Evolutionary conservation across 2,888 invertebrate genomes (phyloP), one percentile per base, ranked within the genome.

Genomic region (Entomobrya multifasciata): DNA sequence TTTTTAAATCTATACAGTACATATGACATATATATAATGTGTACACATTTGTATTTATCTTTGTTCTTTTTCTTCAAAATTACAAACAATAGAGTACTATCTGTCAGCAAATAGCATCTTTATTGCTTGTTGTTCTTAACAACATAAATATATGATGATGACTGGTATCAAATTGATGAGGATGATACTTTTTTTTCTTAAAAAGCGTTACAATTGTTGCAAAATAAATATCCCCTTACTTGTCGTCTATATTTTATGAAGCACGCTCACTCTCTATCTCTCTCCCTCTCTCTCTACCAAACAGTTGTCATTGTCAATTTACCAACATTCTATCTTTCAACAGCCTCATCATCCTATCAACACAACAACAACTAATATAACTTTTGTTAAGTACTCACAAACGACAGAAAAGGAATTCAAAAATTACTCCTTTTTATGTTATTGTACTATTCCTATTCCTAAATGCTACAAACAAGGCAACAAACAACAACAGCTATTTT

Each of bases 331-430:
- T 30, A 79, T 79, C 79, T 65, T 79, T 79, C 79, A 77, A 44
- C 60, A 79, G 49, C 44, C 41, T 67, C 41, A 67, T 67, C 44
- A 22, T 62, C 30, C 5, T 49, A 20, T 22, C 8, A 20, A 20
- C 22, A n/a, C 44, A 67, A 20, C 41, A 62, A 44, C 22, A 36
- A 30, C 27, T n/a, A 30, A 60, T 49, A 49, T 52, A 74, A 74
- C 30, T 52, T 65, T 79, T 49, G n/a, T 67, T 41, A 67, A 67
- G 41, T 65, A 49, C 60, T 79, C 67, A n/a, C n/a, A 30, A 10
- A 17, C 44, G 79, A 79, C 79, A 79, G 65, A 79, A 79, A 79
- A 79, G 79, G 79, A 79, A 79, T 79, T 49, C 65, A 65, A 79
- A 79, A 79, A 79, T 79, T 79, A 65, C 79, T 17, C 79, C 44